Conservation (phyloP, 2,888 invertebrate genomes). For the Neoaliturus tenellus region DNA sequence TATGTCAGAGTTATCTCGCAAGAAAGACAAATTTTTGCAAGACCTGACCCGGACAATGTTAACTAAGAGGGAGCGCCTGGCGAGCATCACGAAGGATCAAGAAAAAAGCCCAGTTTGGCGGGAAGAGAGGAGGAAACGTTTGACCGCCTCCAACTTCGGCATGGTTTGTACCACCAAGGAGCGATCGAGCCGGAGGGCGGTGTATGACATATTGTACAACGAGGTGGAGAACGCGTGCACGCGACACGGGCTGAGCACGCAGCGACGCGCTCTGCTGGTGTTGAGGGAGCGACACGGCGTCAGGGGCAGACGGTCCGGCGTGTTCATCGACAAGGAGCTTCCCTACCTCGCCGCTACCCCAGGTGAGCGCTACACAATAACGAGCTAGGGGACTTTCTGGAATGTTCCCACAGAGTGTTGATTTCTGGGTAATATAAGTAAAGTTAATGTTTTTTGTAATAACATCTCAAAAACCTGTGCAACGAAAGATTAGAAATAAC, state of each 20-base stretch:
- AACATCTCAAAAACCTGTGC: too few species aligned
- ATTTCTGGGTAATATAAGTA: too few species aligned
- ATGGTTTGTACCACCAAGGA: slow-evolving; percentile 12
- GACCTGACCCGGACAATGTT: slow-evolving; percentile 6
- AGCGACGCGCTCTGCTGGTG: not conserved
- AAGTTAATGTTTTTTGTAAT: too few species aligned
- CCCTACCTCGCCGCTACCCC: slow-evolving; percentile 56
- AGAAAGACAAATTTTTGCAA: slow-evolving; percentile 29
- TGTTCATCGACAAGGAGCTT: slow-evolving; percentile 53
- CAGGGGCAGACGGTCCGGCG: slow-evolving; percentile 37
- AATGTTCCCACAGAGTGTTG: too few species aligned
- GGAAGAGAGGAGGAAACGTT: slow-evolving; percentile 40
- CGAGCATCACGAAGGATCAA: not conserved
- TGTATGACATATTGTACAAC: slow-evolving; percentile 24
- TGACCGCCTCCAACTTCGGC: slow-evolving; percentile 44
- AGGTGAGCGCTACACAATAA: too few species aligned
- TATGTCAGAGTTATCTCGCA: not conserved
- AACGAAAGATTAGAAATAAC: too few species aligned
- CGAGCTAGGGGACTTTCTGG: too few species aligned
- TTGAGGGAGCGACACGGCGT: slow-evolving; percentile 19
- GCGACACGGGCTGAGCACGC: slow-evolving; percentile 16
- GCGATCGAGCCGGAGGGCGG: not conserved
- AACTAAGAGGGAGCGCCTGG: not conserved
- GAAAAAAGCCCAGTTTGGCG: slow-evolving; percentile 5
- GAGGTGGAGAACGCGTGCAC: slow-evolving; percentile 15